These are phyloP conservation scores for Phyllopteryx taeniolatus DNA, from an alignment of 2,113 vertebrate species.

Conservation along the genomic window DNA sequence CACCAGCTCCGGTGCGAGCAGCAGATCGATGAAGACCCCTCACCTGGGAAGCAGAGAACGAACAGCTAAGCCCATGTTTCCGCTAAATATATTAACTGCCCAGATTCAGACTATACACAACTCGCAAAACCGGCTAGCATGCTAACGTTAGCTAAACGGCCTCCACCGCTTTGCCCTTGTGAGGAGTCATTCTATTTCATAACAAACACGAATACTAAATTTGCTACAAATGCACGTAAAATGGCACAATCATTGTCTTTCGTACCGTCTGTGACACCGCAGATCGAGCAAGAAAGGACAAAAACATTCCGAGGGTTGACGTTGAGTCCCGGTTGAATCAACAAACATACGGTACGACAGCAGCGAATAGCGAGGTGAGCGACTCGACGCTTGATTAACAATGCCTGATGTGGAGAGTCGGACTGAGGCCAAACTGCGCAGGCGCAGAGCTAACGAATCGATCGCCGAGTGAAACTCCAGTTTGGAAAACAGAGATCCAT, in stretches of 20 bases:
- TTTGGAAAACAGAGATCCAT: neutral
- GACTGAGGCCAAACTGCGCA: neutral
- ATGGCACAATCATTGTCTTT: neutral
- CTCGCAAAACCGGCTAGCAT: conserved; percentile 20
- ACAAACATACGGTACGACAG: conserved; percentile 23
- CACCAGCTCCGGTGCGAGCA: conserved; percentile 78
- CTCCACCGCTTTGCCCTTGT: conserved; percentile 68
- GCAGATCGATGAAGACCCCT: conserved; percentile 80
- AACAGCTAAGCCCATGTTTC: neutral
- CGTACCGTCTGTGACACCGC: conserved; percentile 69
- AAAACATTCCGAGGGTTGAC: conserved; percentile 60
- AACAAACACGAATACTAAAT: neutral
- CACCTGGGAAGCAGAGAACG: conserved; percentile 50
- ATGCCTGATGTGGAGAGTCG: conserved; percentile 33
- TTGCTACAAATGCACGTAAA: neutral
- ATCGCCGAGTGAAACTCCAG: conserved; percentile 45
- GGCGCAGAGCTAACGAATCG: conserved; percentile 35
- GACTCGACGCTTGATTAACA: conserved; percentile 50
- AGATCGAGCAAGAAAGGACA: conserved; percentile 64
- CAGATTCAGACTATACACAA: neutral
- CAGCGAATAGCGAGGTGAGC: conserved; percentile 41
- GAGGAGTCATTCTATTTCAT: conserved; percentile 50
- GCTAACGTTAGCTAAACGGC: conserved; percentile 46
- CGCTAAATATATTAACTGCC: neutral
- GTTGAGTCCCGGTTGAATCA: conserved; percentile 38